These are phyloP conservation scores for Scaptomyza flava DNA, from an alignment of 2,888 invertebrate genomes.

Conservation along the genomic window DNA sequence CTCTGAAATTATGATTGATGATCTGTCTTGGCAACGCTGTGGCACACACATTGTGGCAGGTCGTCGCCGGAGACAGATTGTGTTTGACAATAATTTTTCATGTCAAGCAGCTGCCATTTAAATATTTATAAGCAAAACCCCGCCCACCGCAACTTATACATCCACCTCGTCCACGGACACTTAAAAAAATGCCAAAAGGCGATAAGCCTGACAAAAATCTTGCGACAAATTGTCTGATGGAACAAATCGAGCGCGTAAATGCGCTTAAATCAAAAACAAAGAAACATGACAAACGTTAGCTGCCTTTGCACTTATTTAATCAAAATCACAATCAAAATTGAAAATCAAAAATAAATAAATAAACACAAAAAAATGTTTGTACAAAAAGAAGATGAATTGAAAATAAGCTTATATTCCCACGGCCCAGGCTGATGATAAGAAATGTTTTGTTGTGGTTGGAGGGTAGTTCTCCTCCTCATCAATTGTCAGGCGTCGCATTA, in stretches of 20 bases:
- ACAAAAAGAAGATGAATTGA: slow-evolving; percentile 26
- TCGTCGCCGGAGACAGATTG: slow-evolving; percentile 21
- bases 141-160: background rate
- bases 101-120: slow-evolving; percentile 60
- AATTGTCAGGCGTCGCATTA: slow-evolving; percentile 43
- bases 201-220: slow-evolving; percentile 44
- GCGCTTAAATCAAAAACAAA: slow-evolving; percentile 53
- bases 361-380: slow-evolving; percentile 41
- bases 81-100: slow-evolving; percentile 57
- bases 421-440: background rate
- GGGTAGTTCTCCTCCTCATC: slow-evolving; percentile 5
- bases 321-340: slow-evolving; percentile 72
- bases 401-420: slow-evolving; percentile 29
- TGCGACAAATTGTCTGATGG: slow-evolving; percentile 50
- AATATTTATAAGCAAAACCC: slow-evolving; percentile 57
- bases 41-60: slow-evolving; percentile 24
- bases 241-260: slow-evolving; percentile 55
- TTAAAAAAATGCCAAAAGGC: slow-evolving; percentile 41
- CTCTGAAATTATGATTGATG: slow-evolving; percentile 50
- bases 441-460: background rate
- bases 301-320: slow-evolving; percentile 74
- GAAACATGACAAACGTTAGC: slow-evolving; percentile 1
- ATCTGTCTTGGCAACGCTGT: background rate
- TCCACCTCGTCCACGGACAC: background rate
- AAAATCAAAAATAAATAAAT: slow-evolving; percentile 60